These are phyloP conservation scores for Poecilia latipinna DNA, from an alignment of 2,113 vertebrate species.

Conservation along the genomic window DNA sequence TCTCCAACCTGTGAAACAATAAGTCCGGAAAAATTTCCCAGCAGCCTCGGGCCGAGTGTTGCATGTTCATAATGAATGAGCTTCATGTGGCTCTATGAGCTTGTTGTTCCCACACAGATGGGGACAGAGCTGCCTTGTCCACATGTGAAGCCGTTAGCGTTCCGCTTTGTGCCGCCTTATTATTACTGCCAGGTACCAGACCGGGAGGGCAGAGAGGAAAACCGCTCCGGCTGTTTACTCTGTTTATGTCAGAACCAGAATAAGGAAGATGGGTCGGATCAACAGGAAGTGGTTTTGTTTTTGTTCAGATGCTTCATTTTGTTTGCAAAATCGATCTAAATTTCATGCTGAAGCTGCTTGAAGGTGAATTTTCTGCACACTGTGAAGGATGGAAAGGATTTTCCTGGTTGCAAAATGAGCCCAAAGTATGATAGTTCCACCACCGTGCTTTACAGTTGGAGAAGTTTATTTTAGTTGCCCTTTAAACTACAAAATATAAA, in stretches of 20 bases:
- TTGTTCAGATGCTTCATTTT: too few relatives aligned
- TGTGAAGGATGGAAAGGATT: neutral
- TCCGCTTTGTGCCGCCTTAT: constrained; percentile 33
- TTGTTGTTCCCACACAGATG: constrained; percentile 72
- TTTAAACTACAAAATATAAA: neutral
- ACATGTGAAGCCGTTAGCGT: constrained; percentile 41
- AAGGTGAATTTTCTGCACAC: too few relatives aligned
- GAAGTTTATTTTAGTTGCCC: too few relatives aligned
- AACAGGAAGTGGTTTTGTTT: too few relatives aligned
- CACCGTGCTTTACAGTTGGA: neutral
- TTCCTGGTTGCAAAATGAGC: neutral
- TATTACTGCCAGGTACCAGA: neutral
- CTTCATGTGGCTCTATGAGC: constrained; percentile 62
- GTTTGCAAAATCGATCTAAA: neutral
- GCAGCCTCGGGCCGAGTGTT: neutral
- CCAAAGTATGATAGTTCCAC: neutral
- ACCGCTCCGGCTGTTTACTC: too few relatives aligned
- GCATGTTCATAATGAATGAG: constrained; percentile 51
- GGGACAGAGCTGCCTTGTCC: constrained; percentile 49
- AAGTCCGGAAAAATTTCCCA: too few relatives aligned
- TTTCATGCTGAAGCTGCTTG: neutral
- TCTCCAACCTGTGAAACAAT: neutral
- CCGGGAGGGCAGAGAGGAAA: constrained; percentile 2
- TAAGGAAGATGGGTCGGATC: too few relatives aligned
- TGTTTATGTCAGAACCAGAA: neutral